These are phyloP conservation scores for Loriculus beryllinus DNA, from an alignment of 2,797 vertebrate species.

Conservation along the genomic window DNA sequence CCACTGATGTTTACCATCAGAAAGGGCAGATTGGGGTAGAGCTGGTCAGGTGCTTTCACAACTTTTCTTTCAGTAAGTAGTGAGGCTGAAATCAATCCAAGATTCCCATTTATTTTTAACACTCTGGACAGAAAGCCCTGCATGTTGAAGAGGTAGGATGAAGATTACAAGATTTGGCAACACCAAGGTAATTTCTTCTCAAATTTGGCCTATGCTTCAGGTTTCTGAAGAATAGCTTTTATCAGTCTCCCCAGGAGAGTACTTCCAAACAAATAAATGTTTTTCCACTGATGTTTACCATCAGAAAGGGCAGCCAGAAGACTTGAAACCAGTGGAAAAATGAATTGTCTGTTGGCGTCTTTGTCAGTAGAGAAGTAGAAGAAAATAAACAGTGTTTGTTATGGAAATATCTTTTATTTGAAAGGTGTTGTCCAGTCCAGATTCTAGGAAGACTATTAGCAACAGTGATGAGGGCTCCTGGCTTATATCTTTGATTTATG, in stretches of 20 bases:
- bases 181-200: not conserved
- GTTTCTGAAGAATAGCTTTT: conserved; percentile 28
- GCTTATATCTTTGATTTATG: not conserved
- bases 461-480: not conserved
- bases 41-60: not conserved
- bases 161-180: not conserved
- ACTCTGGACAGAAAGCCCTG: not conserved
- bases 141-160: not conserved
- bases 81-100: not conserved
- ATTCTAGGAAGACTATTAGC: not conserved
- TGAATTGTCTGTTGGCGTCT: not conserved
- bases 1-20: no score
- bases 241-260: not conserved
- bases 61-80: not conserved
- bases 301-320: conserved; percentile 14
- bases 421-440: not conserved
- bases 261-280: conserved; percentile 35
- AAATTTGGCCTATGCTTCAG: not conserved
- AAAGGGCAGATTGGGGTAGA: not conserved
- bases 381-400: conserved; percentile 27
- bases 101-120: not conserved
- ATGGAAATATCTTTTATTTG: conserved; percentile 17
- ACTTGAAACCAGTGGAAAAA: not conserved
- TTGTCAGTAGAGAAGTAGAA: conserved; percentile 1
- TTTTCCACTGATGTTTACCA: conserved; percentile 2